Conservation (phyloP, 2,113 vertebrate genomes). For the Turnix velox region DNA sequence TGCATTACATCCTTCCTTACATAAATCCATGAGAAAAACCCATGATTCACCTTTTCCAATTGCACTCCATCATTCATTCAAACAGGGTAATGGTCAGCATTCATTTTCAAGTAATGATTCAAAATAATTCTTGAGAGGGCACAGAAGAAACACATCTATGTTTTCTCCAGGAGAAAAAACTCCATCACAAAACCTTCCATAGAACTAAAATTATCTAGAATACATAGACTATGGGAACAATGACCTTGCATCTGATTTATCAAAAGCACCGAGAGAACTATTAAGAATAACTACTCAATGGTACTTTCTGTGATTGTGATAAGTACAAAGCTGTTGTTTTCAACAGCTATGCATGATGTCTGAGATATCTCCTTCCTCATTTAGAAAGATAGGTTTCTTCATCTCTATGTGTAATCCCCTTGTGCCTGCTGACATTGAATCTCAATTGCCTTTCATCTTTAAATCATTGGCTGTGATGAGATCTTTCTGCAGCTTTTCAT, state of each 20-base stretch:
- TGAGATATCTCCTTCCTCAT: not conserved
- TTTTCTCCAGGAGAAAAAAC: not conserved
- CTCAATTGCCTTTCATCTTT: not conserved
- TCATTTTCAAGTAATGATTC: not conserved
- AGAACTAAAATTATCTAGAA: not conserved
- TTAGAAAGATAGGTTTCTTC: not conserved
- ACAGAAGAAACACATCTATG: accelerated
- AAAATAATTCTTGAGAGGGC: not conserved
- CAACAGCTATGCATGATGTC: not conserved
- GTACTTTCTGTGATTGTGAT: not conserved
- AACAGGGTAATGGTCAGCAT: not conserved
- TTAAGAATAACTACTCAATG: not conserved
- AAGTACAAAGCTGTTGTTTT: not conserved
- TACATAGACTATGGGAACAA: not conserved
- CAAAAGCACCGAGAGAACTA: not conserved
- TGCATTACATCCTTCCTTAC: not conserved
- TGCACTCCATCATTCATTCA: accelerated
- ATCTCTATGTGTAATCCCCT: not conserved
- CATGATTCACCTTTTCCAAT: not conserved
- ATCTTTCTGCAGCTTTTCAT: not conserved
- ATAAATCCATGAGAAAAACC: not conserved
- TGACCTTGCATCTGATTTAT: not conserved
- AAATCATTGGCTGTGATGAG: not conserved
- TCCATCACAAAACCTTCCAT: not conserved
- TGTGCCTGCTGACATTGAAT: not conserved